Evolutionary conservation across 35 echinoderm and acorn worm genomes (phyloP), one percentile per base, ranked within the genome.

Genomic region (Ophioderma brevispina): DNA sequence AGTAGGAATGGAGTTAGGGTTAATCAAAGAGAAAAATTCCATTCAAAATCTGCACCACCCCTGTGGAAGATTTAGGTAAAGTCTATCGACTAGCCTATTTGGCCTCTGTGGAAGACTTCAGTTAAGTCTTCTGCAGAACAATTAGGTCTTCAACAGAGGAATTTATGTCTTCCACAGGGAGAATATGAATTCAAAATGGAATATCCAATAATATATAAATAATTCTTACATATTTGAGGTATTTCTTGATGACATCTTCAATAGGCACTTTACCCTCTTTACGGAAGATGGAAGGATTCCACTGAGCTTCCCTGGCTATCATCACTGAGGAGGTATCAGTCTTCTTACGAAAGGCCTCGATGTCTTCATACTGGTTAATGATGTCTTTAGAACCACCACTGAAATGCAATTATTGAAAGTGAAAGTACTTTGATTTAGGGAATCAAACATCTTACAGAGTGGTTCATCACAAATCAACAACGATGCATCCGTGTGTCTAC

Each of bases 231-330:
- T 98, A 98, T 92, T 86, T 94, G 75, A 98, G 81, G 81, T 98
- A 94, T 35, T 87, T 90, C 78, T 92, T 92, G 63, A 91, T 82
- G 49, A 98, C 92, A 33, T 86, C 82, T 0, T 89, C 80, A 34
- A 76, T 63, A 0, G 92, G 85, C 34, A 76, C 81, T 70, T 86
- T 94, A 33, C 96, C 96, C 77, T 98, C 92, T 64, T 78, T 94
- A 56, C 96, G 70, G 82, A 98, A 98, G 76, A 98, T 94, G 38
- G 96, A 98, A 1, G 81, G 80, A 46, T 98, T 94, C 96, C 96
- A 98, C 55, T 98, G 96, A 19, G 96, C 96, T 76, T 98, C 96
- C 39, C 96, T 88, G 56, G 96, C 96, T 30, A 98, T 92, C 96
- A 98, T 98, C 25, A 98, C 92, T 10, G 96, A 98, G 0, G 96